These are phyloP conservation scores for Branchipolynoe longqiensis DNA, from an alignment of 2,888 invertebrate species.

Conservation along the genomic window DNA sequence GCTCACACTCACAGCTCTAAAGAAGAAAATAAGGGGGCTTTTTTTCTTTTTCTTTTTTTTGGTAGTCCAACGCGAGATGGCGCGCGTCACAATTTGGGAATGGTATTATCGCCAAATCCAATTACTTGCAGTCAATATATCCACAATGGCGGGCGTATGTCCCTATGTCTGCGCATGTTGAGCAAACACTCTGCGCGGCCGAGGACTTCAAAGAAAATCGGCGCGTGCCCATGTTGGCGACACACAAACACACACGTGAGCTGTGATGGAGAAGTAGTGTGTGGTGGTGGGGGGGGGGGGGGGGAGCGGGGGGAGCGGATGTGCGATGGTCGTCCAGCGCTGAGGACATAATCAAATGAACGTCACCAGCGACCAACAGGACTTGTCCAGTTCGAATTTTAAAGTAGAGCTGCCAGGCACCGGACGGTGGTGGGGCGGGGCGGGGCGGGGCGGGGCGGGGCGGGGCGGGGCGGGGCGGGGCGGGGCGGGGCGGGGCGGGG, in stretches of 20 bases:
- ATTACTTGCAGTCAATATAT: slow-evolving; percentile 54
- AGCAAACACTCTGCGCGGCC: slow-evolving; percentile 30
- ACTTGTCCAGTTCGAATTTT: slow-evolving; percentile 16
- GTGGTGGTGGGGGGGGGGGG: too few relatives aligned
- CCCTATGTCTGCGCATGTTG: slow-evolving; percentile 51
- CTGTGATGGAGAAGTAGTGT: too few relatives aligned
- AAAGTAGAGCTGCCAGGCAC: slow-evolving; percentile 4
- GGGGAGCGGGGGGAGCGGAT: too few relatives aligned
- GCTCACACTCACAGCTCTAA: background rate
- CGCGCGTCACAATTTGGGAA: slow-evolving; percentile 45
- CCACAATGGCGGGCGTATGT: slow-evolving; percentile 42
- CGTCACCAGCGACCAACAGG: slow-evolving; percentile 7
- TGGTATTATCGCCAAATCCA: slow-evolving; percentile 50
- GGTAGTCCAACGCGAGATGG: too few relatives aligned
- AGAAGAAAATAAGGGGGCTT: too few relatives aligned
- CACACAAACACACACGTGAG: slow-evolving; percentile 7
- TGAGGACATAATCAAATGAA: slow-evolving; percentile 15
- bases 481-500: background rate
- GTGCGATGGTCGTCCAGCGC: too few relatives aligned
- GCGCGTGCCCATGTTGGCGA: background rate
- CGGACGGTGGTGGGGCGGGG: background rate
- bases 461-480: too few relatives aligned
- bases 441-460: background rate
- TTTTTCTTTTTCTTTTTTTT: too few relatives aligned
- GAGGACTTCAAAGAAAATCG: slow-evolving; percentile 53